Conservation (phyloP, 2,888 invertebrate genomes). For the Diloba caeruleocephala region DNA sequence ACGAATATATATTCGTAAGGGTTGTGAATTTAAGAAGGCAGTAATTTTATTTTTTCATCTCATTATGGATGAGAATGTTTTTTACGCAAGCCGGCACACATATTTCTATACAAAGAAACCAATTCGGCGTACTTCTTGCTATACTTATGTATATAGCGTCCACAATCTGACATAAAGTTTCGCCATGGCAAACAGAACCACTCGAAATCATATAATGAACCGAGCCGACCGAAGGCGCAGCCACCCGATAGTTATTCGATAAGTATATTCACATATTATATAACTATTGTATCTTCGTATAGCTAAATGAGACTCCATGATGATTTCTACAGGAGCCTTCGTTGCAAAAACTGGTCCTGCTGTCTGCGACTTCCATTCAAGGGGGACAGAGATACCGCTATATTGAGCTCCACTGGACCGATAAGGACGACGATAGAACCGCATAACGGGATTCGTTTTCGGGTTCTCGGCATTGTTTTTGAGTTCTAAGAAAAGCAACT, state of each 20-base stretch:
- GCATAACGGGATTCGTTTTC: constrained; percentile 79
- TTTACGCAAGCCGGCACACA: too few relatives aligned
- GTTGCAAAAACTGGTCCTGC: constrained; percentile 83
- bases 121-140: too few relatives aligned
- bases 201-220: constrained; percentile 8
- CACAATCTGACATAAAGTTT: too few relatives aligned
- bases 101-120: too few relatives aligned
- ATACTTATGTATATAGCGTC: too few relatives aligned
- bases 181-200: neutral
- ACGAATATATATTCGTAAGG: too few relatives aligned
- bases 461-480: constrained; percentile 55
- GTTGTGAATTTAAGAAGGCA: too few relatives aligned
- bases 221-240: constrained; percentile 5
- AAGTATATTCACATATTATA: constrained; percentile 23
- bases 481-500: constrained; percentile 53
- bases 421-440: constrained; percentile 67
- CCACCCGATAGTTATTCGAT: constrained; percentile 28
- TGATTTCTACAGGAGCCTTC: constrained; percentile 55
- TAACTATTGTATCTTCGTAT: constrained; percentile 43
- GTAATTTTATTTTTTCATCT: too few relatives aligned
- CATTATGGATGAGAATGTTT: too few relatives aligned
- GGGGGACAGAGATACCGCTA: constrained; percentile 70
- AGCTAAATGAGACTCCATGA: constrained; percentile 56
- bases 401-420: constrained; percentile 39
- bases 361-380: constrained; percentile 83